Percentiles rank a stretch among this genome's conserved stretches.
Evolutionary conservation across 1,140 invertebrate genomes (phyloP).

Genomic region (Bradysia coprophila): DNA sequence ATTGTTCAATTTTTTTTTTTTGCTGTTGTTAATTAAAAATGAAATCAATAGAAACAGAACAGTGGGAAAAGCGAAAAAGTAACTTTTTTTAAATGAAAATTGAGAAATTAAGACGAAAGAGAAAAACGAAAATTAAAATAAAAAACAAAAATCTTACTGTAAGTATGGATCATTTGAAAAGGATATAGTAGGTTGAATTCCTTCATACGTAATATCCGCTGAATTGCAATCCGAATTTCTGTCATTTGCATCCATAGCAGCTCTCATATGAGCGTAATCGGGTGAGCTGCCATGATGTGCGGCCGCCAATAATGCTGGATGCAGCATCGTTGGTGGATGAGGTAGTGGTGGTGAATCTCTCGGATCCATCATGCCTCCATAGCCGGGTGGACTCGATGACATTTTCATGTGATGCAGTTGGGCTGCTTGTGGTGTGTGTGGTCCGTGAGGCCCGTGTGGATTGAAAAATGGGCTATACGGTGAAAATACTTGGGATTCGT

Average conservation of each 20-base stretch:
- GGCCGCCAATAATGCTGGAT: conserved; percentile 58
- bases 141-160: too few relatives aligned
- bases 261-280: conserved; percentile 48
- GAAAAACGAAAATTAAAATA: too few relatives aligned
- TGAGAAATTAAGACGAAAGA: too few relatives aligned
- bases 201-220: conserved; percentile 69
- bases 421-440: conserved; percentile 26
- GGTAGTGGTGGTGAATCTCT: conserved; percentile 61
- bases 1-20: too few relatives aligned
- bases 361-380: conserved; percentile 42
- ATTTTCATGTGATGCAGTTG: conserved; percentile 28
- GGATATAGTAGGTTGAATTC: conserved; percentile 87
- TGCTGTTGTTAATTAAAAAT: too few relatives aligned
- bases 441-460: conserved; percentile 32
- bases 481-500: conserved; percentile 86
- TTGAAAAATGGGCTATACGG: conserved; percentile 75
- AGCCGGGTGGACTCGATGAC: conserved; percentile 30
- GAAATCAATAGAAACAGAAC: too few relatives aligned
- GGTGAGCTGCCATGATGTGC: conserved; percentile 55
- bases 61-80: too few relatives aligned
- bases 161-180: conserved; percentile 39
- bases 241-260: conserved; percentile 52
- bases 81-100: too few relatives aligned
- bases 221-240: conserved; percentile 76
- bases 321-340: conserved; percentile 57